Conservation (phyloP, 2,113 vertebrate genomes). For the Suricata suricatta region DNA sequence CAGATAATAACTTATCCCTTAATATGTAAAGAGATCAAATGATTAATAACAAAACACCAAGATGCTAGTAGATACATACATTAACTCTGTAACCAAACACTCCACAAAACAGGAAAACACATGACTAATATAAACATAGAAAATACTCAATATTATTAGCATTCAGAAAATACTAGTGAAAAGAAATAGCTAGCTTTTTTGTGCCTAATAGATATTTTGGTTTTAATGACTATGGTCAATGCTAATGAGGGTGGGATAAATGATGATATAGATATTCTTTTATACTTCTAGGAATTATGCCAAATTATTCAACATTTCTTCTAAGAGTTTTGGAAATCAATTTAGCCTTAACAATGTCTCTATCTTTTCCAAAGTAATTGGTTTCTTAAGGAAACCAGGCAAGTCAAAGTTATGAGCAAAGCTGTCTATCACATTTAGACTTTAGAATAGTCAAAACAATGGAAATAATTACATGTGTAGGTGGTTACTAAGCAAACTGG, state of each 20-base stretch:
- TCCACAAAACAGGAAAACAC: background rate
- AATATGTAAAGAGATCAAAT: background rate
- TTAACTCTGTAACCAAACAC: background rate
- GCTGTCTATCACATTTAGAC: background rate
- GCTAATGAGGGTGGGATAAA: background rate
- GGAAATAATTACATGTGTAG: background rate
- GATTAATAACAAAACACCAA: background rate
- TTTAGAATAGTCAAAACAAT: background rate
- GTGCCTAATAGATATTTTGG: background rate
- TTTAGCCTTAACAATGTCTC: background rate
- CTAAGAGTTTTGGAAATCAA: slow-evolving; percentile 6
- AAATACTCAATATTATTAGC: background rate
- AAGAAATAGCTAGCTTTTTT: background rate
- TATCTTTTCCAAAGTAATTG: background rate
- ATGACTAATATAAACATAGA: background rate
- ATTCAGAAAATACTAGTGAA: background rate
- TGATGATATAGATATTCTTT: background rate
- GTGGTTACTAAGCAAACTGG: background rate
- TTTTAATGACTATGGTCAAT: background rate
- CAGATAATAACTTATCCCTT: background rate
- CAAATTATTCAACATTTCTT: background rate
- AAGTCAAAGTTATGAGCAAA: background rate
- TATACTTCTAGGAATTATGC: background rate
- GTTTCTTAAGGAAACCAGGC: background rate
- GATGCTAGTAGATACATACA: background rate